A percentile compares a stretch with the other conserved stretches of the same genome.
phyloP scores from a whole-genome alignment of 2,113 vertebrate species.

The Neoarius graeffei region DNA sequence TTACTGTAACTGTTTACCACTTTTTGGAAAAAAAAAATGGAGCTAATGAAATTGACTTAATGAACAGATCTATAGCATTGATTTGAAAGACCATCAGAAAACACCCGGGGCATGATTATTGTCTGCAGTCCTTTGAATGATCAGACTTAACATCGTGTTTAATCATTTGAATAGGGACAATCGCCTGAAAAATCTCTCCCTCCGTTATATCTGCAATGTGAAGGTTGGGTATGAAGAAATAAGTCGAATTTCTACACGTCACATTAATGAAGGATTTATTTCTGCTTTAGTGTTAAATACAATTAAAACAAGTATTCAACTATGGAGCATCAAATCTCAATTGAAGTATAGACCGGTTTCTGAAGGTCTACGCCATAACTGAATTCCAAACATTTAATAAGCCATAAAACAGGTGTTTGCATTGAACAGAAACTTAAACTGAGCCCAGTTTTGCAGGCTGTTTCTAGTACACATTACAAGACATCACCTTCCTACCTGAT shows the following conservation, averaged over 20 bases:
- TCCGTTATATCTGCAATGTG: conserved; percentile 41
- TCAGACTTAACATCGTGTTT: conserved; percentile 17
- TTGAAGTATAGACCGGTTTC: neutral
- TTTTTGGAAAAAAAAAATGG: neutral
- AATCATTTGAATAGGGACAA: conserved; percentile 38
- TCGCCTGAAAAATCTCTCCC: conserved; percentile 33
- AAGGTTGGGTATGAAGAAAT: conserved; percentile 43
- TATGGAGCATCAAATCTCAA: neutral
- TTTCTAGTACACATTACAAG: neutral
- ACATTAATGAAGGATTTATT: conserved; percentile 37
- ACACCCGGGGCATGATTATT: conserved; percentile 17
- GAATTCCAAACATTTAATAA: neutral
- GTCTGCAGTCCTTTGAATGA: conserved; percentile 30
- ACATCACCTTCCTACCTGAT: neutral
- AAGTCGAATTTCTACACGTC: conserved; percentile 14
- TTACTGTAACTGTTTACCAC: conserved; percentile 10
- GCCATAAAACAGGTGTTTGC: neutral
- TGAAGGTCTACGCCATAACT: neutral
- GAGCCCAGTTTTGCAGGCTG: neutral
- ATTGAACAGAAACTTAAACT: neutral
- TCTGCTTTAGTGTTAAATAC: neutral
- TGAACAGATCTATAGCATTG: conserved; percentile 21
- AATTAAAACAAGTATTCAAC: neutral
- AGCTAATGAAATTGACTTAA: neutral
- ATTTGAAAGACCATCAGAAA: conserved; percentile 24